phyloP scores from a whole-genome alignment of 2,888 invertebrate species.

The Dolichomitus sp. region DNA sequence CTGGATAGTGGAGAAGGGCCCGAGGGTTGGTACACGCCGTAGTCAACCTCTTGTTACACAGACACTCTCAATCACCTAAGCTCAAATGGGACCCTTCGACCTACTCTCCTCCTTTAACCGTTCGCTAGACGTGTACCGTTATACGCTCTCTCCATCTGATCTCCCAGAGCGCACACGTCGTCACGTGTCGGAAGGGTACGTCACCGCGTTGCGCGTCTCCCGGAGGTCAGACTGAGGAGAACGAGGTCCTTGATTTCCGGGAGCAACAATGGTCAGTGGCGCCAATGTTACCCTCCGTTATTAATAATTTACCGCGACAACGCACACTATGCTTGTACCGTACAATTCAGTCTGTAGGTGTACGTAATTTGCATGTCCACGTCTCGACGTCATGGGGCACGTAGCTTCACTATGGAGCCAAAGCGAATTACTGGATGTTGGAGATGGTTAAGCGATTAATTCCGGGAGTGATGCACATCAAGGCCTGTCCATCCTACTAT shows the following conservation, averaged over 20 bases:
- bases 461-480: not conserved
- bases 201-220: slow-evolving; percentile 26
- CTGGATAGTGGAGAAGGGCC: slow-evolving; percentile 16
- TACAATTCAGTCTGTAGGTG: slow-evolving; percentile 17
- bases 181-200: slow-evolving; percentile 23
- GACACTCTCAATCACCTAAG: slow-evolving; percentile 19
- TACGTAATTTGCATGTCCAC: slow-evolving; percentile 15
- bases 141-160: slow-evolving; percentile 1
- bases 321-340: slow-evolving; percentile 33
- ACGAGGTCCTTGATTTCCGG: slow-evolving; percentile 24
- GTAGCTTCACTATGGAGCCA: not conserved
- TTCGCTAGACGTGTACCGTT: slow-evolving; percentile 14
- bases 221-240: slow-evolving; percentile 9
- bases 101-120: slow-evolving; percentile 25
- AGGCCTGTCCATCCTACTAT: not conserved
- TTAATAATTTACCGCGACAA: slow-evolving; percentile 45
- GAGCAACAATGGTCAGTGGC: not conserved
- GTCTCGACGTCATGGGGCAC: not conserved
- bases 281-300: slow-evolving; percentile 17
- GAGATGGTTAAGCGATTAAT: slow-evolving; percentile 21
- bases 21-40: slow-evolving; percentile 16
- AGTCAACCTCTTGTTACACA: slow-evolving; percentile 39
- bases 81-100: slow-evolving; percentile 3
- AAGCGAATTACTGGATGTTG: not conserved
- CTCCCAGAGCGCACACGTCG: slow-evolving; percentile 21